A percentile compares a stretch with the other conserved stretches of the same genome.
These are phyloP conservation scores for Chelmon rostratus DNA, from an alignment of 2,797 vertebrate species.

Conservation along the genomic window DNA sequence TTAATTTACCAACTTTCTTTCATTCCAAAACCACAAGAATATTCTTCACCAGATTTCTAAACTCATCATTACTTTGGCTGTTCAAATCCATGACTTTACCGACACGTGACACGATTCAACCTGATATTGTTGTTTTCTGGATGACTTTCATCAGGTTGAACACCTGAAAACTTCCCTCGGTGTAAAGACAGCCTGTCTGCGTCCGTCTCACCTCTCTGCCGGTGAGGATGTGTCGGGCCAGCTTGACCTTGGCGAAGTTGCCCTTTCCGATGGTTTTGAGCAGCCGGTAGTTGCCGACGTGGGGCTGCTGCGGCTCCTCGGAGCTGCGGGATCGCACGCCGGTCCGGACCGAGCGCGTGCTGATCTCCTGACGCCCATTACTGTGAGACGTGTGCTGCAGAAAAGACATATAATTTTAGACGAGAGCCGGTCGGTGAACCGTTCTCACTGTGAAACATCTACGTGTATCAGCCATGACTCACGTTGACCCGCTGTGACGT, in stretches of 20 bases:
- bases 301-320: slow-evolving; percentile 92
- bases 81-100: too few relatives aligned
- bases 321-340: slow-evolving; percentile 93
- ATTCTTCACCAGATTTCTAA: not conserved
- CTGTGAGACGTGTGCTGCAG: slow-evolving; percentile 89
- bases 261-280: slow-evolving; percentile 99
- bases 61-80: not conserved
- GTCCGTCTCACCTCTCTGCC: slow-evolving; percentile 93
- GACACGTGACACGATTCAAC: too few relatives aligned
- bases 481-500: slow-evolving; percentile 43
- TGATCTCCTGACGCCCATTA: slow-evolving; percentile 90
- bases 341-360: slow-evolving; percentile 83
- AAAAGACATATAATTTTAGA: not conserved
- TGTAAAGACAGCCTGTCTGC: too few relatives aligned
- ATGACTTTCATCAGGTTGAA: too few relatives aligned
- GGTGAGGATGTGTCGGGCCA: slow-evolving; percentile 97
- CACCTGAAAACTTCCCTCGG: too few relatives aligned
- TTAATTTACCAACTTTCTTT: too few relatives aligned
- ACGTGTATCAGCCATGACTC: slow-evolving; percentile 48
- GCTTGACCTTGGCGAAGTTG: slow-evolving; percentile 98
- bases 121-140: too few relatives aligned
- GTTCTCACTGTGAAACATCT: slow-evolving; percentile 7
- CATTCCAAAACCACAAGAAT: not conserved
- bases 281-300: slow-evolving; percentile 97
- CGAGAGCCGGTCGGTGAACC: not conserved